Evolutionary conservation across 2,888 invertebrate genomes (phyloP), one percentile per base, ranked within the genome.

Genomic region (Mesochorus sp.): DNA sequence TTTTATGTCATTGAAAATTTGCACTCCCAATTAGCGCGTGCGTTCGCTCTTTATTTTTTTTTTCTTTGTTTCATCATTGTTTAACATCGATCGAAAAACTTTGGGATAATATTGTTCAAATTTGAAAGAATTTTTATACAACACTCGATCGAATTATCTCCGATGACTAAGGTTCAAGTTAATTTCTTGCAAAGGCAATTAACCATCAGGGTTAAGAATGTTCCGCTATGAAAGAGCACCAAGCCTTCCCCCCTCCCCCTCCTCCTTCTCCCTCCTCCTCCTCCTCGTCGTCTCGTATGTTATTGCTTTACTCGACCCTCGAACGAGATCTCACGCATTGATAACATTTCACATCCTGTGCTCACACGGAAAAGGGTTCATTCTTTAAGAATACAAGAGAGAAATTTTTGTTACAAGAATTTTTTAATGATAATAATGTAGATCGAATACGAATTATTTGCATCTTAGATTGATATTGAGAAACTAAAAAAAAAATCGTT

Each of bases 241-340:
- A 17, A 44, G 12, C 17, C 8, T 21, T 10, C 31, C 31, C 14
- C 61, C 14, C n/a, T 12, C 17, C 19, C 19, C 14, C 6, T 17
- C 19, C n/a, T 26, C 21, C 12, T n/a, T 39, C 12, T 10, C 31
- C 31, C 14, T 51, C 14, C n/a, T 12, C 17, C 19, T n/a, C 14
- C 6, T 17, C 19, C n/a, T 26, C 21, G n/a, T n/a, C n/a, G n/a
- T 26, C n/a, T 57, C 34, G 71, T 64, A 67, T 67, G 66, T 78
- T 73, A 80, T 76, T 76, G 47, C 74, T 73, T 81, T 68, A 80
- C 74, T 72, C 82, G 82, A 85, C 81, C 83, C 79, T 81, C 75
- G 76, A 42, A 75, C 66, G 66, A 85, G 88, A 89, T 89, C 85
- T 88, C 88, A 80, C 88, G 84, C 85, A 80, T 84, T 81, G 87